Conservation (phyloP, 2,888 invertebrate genomes). For the Cryptus viduatorius region DNA sequence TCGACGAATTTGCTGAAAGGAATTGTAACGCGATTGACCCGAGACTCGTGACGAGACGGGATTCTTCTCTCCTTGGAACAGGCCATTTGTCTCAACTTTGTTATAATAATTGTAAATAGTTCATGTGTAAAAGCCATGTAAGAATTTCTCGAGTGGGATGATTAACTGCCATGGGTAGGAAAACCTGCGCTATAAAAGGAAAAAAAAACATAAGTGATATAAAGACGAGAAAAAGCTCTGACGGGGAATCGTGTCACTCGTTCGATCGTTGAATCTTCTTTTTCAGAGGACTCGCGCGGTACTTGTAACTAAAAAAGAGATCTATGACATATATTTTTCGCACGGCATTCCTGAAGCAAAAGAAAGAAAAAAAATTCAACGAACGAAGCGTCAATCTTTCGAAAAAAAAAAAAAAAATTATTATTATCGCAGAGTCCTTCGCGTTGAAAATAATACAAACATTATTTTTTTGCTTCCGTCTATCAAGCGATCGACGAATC, state of each 20-base stretch:
- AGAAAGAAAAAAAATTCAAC: slow-evolving; percentile 10
- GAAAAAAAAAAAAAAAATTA: slow-evolving; percentile 4
- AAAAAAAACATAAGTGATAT: slow-evolving; percentile 77
- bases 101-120: slow-evolving; percentile 79
- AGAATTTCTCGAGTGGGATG: slow-evolving; percentile 79
- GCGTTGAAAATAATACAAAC: slow-evolving; percentile 28
- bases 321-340: slow-evolving; percentile 53
- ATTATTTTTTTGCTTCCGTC: slow-evolving; percentile 22
- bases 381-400: slow-evolving; percentile 21
- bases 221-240: slow-evolving; percentile 68
- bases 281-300: neutral
- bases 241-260: slow-evolving; percentile 72
- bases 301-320: slow-evolving; percentile 37
- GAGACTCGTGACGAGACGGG: slow-evolving; percentile 24
- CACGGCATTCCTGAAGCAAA: slow-evolving; percentile 44
- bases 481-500: slow-evolving; percentile 19
- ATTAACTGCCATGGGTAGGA: slow-evolving; percentile 82
- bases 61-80: slow-evolving; percentile 74
- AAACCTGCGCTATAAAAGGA: slow-evolving; percentile 76
- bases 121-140: slow-evolving; percentile 76
- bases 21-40: neutral
- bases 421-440: slow-evolving; percentile 20
- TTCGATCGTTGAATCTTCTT: slow-evolving; percentile 52
- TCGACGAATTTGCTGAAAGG: slow-evolving; percentile 6
- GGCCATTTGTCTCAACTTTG: slow-evolving; percentile 77